phyloP scores from a whole-genome alignment of 1,140 invertebrate genomes.

The Mactra quadrangularis region DNA sequence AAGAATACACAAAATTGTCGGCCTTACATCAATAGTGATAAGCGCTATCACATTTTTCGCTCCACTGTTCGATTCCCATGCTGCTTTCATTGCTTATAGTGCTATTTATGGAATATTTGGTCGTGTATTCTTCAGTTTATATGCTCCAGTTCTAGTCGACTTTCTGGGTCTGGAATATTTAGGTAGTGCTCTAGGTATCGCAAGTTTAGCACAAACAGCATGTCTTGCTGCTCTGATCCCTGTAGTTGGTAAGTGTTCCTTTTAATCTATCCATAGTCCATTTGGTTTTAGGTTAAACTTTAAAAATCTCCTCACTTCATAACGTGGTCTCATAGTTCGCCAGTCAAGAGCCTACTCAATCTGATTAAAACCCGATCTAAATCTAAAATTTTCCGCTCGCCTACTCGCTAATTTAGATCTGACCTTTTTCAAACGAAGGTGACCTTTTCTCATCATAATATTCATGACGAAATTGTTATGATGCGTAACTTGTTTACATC shows the following conservation, averaged over 20 bases:
- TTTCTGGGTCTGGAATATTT: slow-evolving; percentile 30
- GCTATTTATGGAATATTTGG: slow-evolving; percentile 36
- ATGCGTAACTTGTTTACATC: no score
- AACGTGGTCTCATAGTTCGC: no score
- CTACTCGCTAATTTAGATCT: no score
- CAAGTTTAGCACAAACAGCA: not conserved
- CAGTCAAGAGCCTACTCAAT: no score
- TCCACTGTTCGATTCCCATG: not conserved
- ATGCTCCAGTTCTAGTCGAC: slow-evolving; percentile 19
- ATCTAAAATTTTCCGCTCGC: no score
- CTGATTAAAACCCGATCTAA: no score
- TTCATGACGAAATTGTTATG: no score
- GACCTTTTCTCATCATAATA: no score
- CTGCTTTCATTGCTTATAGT: slow-evolving; percentile 21
- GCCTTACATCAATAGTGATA: not conserved
- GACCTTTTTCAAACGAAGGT: no score
- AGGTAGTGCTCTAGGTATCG: slow-evolving; percentile 16
- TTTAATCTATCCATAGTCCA: not conserved
- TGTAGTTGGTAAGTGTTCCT: slow-evolving; percentile 18
- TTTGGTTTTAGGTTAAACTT: no score
- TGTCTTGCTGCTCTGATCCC: slow-evolving; percentile 4
- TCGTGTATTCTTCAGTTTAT: slow-evolving; percentile 23
- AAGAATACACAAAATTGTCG: slow-evolving; percentile 20
- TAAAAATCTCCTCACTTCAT: no score
- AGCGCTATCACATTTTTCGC: slow-evolving; percentile 8